Conservation (phyloP, 2,888 invertebrate species). For the Xylota sylvarum region DNA sequence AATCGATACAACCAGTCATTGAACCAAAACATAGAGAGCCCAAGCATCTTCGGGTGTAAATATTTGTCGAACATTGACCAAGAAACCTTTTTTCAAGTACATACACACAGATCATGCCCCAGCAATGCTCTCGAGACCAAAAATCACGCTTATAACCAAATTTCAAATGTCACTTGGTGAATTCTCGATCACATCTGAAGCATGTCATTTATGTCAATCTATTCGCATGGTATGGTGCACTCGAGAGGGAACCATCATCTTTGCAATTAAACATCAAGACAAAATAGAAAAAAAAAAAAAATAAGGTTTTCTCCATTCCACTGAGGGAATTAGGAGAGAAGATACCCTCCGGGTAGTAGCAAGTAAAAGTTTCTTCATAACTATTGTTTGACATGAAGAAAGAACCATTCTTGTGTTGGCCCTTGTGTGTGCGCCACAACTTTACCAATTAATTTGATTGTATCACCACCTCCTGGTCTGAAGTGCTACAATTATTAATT, state of each 20-base stretch:
- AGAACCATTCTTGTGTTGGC: slow-evolving; percentile 30
- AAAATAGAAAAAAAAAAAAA: background rate
- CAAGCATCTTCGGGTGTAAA: slow-evolving; percentile 20
- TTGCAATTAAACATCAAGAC: slow-evolving; percentile 9
- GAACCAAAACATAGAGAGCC: slow-evolving; percentile 47
- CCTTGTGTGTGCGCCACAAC: slow-evolving; percentile 26
- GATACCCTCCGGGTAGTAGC: slow-evolving; percentile 26
- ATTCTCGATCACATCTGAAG: slow-evolving; percentile 53
- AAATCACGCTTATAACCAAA: slow-evolving; percentile 56
- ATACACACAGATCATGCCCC: slow-evolving; percentile 6
- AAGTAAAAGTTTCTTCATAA: background rate
- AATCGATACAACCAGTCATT: slow-evolving; percentile 36
- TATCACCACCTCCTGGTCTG: slow-evolving; percentile 48
- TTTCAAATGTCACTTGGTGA: slow-evolving; percentile 50
- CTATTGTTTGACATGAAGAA: slow-evolving; percentile 13
- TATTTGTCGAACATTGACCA: slow-evolving; percentile 49
- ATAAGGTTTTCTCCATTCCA: background rate
- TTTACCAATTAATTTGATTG: slow-evolving; percentile 62
- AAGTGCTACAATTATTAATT: slow-evolving; percentile 70
- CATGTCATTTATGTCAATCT: slow-evolving; percentile 61
- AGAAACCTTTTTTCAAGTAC: slow-evolving; percentile 30
- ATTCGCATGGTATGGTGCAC: slow-evolving; percentile 28
- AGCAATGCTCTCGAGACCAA: slow-evolving; percentile 13
- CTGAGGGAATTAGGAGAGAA: background rate
- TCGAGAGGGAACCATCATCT: slow-evolving; percentile 25